A percentile compares a stretch with the other conserved stretches of the same genome.
Evolutionary conservation across 2,888 invertebrate species (phyloP).

Genomic region (Himalopsyche tibetana): DNA sequence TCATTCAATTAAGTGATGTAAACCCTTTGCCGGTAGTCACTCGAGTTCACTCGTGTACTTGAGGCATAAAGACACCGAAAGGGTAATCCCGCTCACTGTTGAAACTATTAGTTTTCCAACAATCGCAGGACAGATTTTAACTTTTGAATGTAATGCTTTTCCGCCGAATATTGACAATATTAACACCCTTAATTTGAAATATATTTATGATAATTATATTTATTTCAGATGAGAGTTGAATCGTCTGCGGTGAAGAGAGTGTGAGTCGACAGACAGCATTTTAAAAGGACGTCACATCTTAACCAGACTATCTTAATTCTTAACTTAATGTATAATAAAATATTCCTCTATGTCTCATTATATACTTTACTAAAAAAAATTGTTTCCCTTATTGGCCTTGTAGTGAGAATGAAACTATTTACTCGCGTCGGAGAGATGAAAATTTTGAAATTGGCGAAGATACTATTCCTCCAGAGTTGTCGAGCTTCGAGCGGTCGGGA

Average conservation of each 20-base stretch:
- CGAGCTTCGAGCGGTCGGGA: background rate
- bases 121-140: no score
- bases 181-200: no score
- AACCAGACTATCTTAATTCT: conserved; percentile 42
- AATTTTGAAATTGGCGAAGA: background rate
- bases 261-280: background rate
- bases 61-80: no score
- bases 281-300: background rate
- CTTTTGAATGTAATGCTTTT: no score
- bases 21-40: no score
- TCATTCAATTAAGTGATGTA: no score
- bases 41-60: no score
- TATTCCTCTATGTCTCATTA: conserved; percentile 58
- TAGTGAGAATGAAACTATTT: conserved; percentile 44
- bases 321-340: conserved; percentile 49
- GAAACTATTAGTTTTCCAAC: background rate
- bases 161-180: no score
- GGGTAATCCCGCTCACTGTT: background rate
- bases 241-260: conserved; percentile 69
- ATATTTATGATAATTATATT: background rate
- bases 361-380: conserved; percentile 59
- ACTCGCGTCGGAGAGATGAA: conserved; percentile 24
- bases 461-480: background rate
- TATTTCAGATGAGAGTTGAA: conserved; percentile 77
- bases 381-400: conserved; percentile 58